phyloP scores from a whole-genome alignment of 2,797 vertebrate genomes.

The Borostomias antarcticus region DNA sequence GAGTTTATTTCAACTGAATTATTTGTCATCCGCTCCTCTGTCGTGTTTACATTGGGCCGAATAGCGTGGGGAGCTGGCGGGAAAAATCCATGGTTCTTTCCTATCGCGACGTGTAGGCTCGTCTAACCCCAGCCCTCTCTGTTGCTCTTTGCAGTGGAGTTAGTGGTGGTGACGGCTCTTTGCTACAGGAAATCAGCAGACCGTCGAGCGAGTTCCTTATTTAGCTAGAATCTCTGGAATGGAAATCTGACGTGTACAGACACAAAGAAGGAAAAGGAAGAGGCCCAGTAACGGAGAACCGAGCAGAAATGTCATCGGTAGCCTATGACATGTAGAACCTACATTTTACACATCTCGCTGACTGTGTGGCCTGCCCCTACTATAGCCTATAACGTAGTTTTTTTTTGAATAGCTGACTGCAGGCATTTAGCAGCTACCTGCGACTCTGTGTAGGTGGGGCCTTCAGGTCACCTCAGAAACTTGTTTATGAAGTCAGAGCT shows the following conservation, averaged over 20 bases:
- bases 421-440: conserved; percentile 56
- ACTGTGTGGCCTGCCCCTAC: too few relatives aligned
- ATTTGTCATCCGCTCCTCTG: background rate
- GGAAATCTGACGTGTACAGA: conserved; percentile 29
- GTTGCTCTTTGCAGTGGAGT: conserved; percentile 24
- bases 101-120: background rate
- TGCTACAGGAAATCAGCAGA: conserved; percentile 51
- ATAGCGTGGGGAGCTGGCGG: background rate
- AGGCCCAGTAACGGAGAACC: background rate
- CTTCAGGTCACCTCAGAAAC: background rate
- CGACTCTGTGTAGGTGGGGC: conserved; percentile 23
- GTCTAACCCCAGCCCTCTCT: background rate
- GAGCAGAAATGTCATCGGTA: too few relatives aligned
- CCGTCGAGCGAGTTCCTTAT: conserved; percentile 50
- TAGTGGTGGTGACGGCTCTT: background rate
- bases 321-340: too few relatives aligned
- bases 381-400: background rate
- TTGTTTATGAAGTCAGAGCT: too few relatives aligned
- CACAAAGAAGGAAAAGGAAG: background rate
- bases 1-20: conserved; percentile 3
- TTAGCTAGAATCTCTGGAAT: conserved; percentile 43
- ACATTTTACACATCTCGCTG: too few relatives aligned
- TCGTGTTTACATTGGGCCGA: conserved; percentile 1
- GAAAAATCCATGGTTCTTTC: background rate
- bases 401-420: background rate